Evolutionary conservation across 2,888 invertebrate species (phyloP).

Genomic region (Xanthostigma xanthostigma): DNA sequence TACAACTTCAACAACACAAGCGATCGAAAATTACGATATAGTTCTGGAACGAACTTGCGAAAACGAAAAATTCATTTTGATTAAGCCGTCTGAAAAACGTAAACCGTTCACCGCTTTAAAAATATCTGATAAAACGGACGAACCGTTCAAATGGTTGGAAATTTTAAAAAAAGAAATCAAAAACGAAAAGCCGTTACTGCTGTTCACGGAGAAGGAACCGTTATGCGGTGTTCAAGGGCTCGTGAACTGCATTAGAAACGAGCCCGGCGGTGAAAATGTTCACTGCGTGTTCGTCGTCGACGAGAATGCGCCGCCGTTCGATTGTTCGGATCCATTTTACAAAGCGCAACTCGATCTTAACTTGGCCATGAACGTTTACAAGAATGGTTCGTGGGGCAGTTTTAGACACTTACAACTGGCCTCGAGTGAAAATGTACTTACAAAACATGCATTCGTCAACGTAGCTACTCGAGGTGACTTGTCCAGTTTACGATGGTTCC

Average conservation of each 20-base stretch:
- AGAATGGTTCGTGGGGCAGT: conserved; percentile 37
- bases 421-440: conserved; percentile 30
- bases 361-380: conserved; percentile 63
- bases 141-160: conserved; percentile 37
- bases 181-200: conserved; percentile 39
- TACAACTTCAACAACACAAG: conserved; percentile 29
- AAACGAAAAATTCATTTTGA: conserved; percentile 36
- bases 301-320: conserved; percentile 45
- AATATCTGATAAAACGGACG: conserved; percentile 24
- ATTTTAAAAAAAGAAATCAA: conserved; percentile 24
- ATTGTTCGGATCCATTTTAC: conserved; percentile 47
- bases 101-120: conserved; percentile 32
- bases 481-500: conserved; percentile 70
- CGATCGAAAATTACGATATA: conserved; percentile 33
- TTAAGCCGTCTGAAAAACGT: conserved; percentile 37
- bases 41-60: conserved; percentile 33
- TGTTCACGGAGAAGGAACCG: conserved; percentile 44
- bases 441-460: conserved; percentile 62
- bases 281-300: conserved; percentile 49
- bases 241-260: conserved; percentile 70
- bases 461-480: conserved; percentile 70
- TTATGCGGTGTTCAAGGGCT: conserved; percentile 77
- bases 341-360: conserved; percentile 51
- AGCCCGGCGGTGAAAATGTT: conserved; percentile 40
- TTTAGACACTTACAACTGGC: conserved; percentile 49